These are phyloP conservation scores for Malurus melanocephalus DNA, from an alignment of 2,113 vertebrate species.

Conservation along the genomic window DNA sequence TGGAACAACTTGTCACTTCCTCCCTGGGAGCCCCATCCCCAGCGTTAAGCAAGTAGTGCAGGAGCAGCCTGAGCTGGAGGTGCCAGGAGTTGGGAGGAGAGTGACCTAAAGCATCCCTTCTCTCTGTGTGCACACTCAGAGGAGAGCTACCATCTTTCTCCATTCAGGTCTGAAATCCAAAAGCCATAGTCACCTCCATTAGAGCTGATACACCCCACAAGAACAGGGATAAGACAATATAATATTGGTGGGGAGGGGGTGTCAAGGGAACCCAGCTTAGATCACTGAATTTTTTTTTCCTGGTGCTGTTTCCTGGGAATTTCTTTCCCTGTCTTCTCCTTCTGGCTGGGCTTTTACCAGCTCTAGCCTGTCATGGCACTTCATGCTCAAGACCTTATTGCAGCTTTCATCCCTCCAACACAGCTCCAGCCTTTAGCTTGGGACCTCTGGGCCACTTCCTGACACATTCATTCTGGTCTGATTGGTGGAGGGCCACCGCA, in stretches of 20 bases:
- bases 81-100: fast-evolving
- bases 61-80: background rate
- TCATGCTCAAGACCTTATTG: background rate
- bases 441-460: background rate
- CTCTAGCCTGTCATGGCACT: fast-evolving
- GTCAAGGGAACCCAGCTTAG: background rate
- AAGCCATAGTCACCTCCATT: fast-evolving
- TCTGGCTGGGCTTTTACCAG: background rate
- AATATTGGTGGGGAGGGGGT: background rate
- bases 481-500: background rate
- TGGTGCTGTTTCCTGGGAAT: background rate
- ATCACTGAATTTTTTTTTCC: background rate
- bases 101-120: background rate
- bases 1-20: background rate
- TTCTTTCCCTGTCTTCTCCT: background rate
- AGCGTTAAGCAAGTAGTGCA: background rate
- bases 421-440: fast-evolving
- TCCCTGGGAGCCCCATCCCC: background rate
- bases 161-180: background rate
- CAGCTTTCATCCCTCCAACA: background rate
- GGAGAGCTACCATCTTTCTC: background rate
- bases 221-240: fast-evolving
- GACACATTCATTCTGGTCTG: fast-evolving
- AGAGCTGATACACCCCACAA: background rate
- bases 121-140: fast-evolving